Evolutionary conservation across 2,888 invertebrate genomes (phyloP).

Genomic region (Cotesia congregata): DNA sequence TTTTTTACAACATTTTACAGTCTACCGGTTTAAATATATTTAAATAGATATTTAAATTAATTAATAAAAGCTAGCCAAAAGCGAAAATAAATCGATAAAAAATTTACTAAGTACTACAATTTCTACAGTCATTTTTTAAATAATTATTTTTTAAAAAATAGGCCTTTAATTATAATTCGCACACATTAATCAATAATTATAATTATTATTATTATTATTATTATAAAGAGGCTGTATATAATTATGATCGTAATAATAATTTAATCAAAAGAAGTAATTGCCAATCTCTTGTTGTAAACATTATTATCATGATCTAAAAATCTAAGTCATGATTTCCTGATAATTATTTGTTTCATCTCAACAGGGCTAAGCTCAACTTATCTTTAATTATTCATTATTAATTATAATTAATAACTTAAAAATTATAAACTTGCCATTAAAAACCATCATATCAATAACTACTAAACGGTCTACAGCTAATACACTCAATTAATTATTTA

Average conservation of each 20-base stretch:
- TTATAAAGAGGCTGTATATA: constrained; percentile 36
- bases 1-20: constrained; percentile 44
- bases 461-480: constrained; percentile 44
- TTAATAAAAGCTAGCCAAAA: constrained; percentile 38
- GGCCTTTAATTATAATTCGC: constrained; percentile 47
- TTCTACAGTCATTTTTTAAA: constrained; percentile 47
- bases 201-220: constrained; percentile 45
- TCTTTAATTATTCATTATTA: neutral
- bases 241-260: constrained; percentile 15
- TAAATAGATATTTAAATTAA: constrained; percentile 15
- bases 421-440: constrained; percentile 42
- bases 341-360: constrained; percentile 35
- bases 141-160: constrained; percentile 38
- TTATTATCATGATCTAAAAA: constrained; percentile 31
- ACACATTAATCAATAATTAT: constrained; percentile 44
- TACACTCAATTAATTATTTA: constrained; percentile 40
- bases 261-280: constrained; percentile 27
- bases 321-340: constrained; percentile 42
- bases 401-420: constrained; percentile 27
- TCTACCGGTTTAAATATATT: constrained; percentile 24
- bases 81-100: constrained; percentile 42
- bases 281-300: constrained; percentile 16
- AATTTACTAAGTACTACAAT: constrained; percentile 47
- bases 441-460: constrained; percentile 40
- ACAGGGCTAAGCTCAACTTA: neutral